Conservation (phyloP, 2,797 vertebrate genomes). For the Chelonia mydas region DNA sequence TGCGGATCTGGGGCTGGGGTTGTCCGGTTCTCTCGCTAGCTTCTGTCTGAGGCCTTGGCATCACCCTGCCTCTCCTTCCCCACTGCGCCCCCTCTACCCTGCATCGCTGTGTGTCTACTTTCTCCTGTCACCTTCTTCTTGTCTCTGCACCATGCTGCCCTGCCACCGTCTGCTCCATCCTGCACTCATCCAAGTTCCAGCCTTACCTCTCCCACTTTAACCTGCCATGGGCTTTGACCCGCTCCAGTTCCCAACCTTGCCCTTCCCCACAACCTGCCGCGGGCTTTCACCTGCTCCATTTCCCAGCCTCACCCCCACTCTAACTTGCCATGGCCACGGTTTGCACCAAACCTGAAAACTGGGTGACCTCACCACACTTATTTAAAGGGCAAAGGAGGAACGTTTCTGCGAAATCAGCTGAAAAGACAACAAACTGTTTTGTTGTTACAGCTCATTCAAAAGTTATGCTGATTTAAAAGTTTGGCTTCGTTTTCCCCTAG, state of each 20-base stretch:
- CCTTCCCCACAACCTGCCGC: background rate
- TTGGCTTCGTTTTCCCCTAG: background rate
- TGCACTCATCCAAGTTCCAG: background rate
- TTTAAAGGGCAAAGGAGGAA: background rate
- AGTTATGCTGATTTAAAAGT: background rate
- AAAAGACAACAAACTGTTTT: background rate
- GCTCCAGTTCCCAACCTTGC: background rate
- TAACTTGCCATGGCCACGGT: background rate
- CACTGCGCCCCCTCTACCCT: background rate
- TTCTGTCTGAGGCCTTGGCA: background rate
- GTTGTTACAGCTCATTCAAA: background rate
- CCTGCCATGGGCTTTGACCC: no score
- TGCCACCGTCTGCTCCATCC: background rate
- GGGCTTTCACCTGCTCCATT: background rate
- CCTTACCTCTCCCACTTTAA: background rate
- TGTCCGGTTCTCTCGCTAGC: background rate
- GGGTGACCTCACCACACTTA: background rate
- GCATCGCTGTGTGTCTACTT: background rate
- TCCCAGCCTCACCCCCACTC: background rate
- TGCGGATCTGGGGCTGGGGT: background rate
- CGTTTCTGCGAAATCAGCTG: background rate
- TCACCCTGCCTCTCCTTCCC: background rate
- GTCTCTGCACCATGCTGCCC: no score
- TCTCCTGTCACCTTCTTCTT: no score
- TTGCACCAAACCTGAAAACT: background rate